phyloP scores from a whole-genome alignment of 2,113 vertebrate species.

The Bos indicus region DNA sequence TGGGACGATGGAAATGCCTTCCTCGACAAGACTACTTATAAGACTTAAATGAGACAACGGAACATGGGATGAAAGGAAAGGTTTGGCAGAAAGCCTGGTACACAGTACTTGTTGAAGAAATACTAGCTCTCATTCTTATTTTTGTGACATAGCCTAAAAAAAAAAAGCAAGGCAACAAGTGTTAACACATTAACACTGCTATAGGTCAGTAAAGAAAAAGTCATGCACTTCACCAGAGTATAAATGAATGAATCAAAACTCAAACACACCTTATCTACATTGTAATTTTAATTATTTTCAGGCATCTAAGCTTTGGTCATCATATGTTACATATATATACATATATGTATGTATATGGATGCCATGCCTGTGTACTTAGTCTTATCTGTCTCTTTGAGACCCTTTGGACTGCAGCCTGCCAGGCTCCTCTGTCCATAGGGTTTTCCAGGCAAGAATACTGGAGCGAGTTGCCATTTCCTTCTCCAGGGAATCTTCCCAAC shows the following conservation, averaged over 20 bases:
- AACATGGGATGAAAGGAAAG: not conserved
- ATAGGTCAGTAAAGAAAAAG: not conserved
- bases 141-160: not conserved
- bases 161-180: not conserved
- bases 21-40: not conserved
- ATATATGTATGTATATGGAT: not conserved
- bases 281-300: not conserved
- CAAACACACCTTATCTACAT: not conserved
- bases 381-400: not conserved
- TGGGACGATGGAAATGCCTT: not conserved
- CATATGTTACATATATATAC: not conserved
- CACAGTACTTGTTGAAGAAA: not conserved
- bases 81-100: not conserved
- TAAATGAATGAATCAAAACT: not conserved
- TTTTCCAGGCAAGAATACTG: not conserved
- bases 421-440: not conserved
- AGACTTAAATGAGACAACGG: not conserved
- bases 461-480: not conserved
- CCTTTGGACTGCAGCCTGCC: not conserved
- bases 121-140: not conserved
- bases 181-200: not conserved
- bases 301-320: not conserved
- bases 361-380: not conserved
- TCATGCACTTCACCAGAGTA: not conserved
- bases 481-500: not conserved